Base-by-base conservation (phyloP, 92 coral and sea anemone species). In the Micromussa lordhowensis region DNA sequence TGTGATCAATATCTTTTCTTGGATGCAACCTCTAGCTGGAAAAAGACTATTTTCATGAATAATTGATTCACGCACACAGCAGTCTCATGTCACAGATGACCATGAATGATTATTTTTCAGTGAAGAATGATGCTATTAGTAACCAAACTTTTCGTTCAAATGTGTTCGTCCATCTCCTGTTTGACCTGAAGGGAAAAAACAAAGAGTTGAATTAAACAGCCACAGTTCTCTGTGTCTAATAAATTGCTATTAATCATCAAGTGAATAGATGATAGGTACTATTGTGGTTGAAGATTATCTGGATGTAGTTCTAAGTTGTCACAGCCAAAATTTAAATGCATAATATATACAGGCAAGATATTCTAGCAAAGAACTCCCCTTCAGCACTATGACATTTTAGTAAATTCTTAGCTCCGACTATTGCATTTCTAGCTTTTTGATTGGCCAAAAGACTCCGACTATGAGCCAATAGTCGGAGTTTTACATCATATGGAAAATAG, bases 61-160 rank as follows among this genome's bases (percentile, higher is more conserved):
- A 55, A 21, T 55, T 55, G 61, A 55, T 16, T 0, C 19, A 55
- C 51, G 10, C 51, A 44, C 51, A 44, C 51, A 9, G 51, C 51
- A 3, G 48, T 40, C 48, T 44, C 51, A 44, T 1, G 51, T 44
- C 51, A 40, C 48, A 44, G 51, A 44, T 44, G 51, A 44, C 13
- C 51, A 8, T 44, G 51, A 44, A 7, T 9, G 10, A 8, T 26
- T 26, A 11, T 2, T 66, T 26, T 66, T 63, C 69, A 24, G 69
- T 2, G 3, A 63, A 63, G 18, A 66, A 28, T 12, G 34, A 10
- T 9, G n/a, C 64, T 40, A 0, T 77, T 81, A 97, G 90, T 97
- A 97, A 28, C 99, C 99, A 93, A 94, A 97, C 91, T 97, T 97
- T 79, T 97, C 98, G 88, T 97, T 97, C 85, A 97, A 86, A 81